Base-by-base conservation (phyloP, 2,888 invertebrate genomes). In the Melipona beecheii region DNA sequence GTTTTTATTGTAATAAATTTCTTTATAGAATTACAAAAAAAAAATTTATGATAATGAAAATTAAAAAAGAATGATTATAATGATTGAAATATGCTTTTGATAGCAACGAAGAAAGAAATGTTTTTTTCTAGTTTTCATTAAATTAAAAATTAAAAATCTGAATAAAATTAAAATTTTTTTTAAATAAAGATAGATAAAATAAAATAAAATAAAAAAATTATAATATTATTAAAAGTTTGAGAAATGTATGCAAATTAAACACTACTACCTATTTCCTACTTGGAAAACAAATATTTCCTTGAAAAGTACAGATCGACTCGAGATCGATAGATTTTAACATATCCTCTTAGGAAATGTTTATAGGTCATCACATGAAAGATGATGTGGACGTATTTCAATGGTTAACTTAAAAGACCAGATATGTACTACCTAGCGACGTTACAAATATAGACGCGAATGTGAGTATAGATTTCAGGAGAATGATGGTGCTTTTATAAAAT, bases 351-450 rank as follows among this genome's bases (percentile, higher is more conserved):
- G 83, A 80, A 80, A 86, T 82, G 75, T 73, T 86, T 85, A 82
- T 88, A 85, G 87, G 87, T 84, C 88, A 85, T 54, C 65, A 76
- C 60, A 76, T 78, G 77, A 78, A 68, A 72, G 86, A 90, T 92
- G 92, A 93, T 93, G 93, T 93, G 93, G 92, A 91, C 91, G 80
- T 91, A 90, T 90, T 90, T 89, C 86, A 92, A 85, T 93, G 93
- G 92, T 83, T 86, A 81, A 88, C 78, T 87, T 81, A 86, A 85
- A 87, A 90, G 86, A 86, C 74, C 82, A 81, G 83, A 88, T 89
- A 31, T 4, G 31, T 31, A 86, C 86, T 79, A 82, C 82, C 54
- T 56, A 27, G 76, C 78, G 65, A 76, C 68, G 85, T 84, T 86
- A 90, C 89, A 85, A 87, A 92, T 92, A 92, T 92, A 91, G 90